These are phyloP conservation scores for Lasioglossum villosulum DNA, from an alignment of 2,888 invertebrate genomes.

Conservation along the genomic window DNA sequence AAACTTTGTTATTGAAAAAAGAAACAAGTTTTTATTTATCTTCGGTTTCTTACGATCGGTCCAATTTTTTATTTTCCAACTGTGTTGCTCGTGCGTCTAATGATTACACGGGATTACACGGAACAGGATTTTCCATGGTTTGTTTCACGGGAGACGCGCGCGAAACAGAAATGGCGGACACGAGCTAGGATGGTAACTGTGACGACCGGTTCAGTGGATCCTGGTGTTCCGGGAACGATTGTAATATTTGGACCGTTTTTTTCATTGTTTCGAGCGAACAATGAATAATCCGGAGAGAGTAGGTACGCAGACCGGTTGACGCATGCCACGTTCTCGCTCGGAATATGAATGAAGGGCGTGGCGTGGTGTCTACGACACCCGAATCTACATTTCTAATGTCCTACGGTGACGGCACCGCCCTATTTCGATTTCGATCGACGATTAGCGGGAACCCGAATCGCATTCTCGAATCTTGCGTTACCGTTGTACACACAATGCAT, in stretches of 20 bases:
- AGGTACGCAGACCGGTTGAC: conserved; percentile 63
- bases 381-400: conserved; percentile 69
- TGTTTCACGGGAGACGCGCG: background rate
- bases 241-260: background rate
- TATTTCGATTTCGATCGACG: conserved; percentile 34
- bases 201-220: background rate
- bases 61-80: too few relatives aligned
- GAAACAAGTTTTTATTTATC: background rate
- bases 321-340: conserved; percentile 43
- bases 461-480: background rate
- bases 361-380: conserved; percentile 39
- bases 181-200: background rate
- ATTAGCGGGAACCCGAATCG: conserved; percentile 1
- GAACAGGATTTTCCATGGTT: too few relatives aligned
- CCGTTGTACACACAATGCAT: background rate
- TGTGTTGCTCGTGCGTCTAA: too few relatives aligned
- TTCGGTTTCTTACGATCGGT: too few relatives aligned
- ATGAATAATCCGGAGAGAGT: conserved; percentile 11
- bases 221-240: background rate
- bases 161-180: background rate
- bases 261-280: conserved; percentile 12
- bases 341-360: conserved; percentile 67
- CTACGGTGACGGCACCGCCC: background rate
- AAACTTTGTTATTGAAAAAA: too few relatives aligned
- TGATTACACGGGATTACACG: too few relatives aligned